A percentile compares a stretch with the other conserved stretches of the same genome.
phyloP scores from a whole-genome alignment of 2,113 vertebrate genomes.

The Leptocoma aspasia region DNA sequence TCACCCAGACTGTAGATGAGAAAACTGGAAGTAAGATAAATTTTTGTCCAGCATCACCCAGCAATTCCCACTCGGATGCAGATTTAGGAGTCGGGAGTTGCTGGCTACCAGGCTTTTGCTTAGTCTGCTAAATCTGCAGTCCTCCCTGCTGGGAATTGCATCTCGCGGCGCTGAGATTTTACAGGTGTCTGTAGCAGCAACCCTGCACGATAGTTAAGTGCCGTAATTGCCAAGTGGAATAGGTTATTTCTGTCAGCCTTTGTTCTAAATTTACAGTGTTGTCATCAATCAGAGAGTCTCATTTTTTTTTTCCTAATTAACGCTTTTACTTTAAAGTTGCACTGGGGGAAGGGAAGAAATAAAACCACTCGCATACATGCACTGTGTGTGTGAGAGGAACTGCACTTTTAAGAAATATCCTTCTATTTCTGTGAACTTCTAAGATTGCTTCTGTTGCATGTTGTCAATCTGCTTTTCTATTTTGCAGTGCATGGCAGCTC shows the following conservation, averaged over 20 bases:
- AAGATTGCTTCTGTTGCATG: neutral
- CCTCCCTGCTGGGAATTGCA: conserved; percentile 24
- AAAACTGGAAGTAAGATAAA: neutral
- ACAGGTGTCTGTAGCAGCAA: conserved; percentile 47
- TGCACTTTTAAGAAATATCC: neutral
- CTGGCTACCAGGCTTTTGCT: conserved; percentile 37
- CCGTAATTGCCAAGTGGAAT: neutral
- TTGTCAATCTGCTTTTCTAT: neutral
- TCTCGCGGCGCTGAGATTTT: neutral
- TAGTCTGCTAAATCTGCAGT: conserved; percentile 13
- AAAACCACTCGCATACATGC: neutral
- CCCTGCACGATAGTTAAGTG: neutral
- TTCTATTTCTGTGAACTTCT: conserved; percentile 16
- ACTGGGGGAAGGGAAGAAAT: neutral
- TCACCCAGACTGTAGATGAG: neutral
- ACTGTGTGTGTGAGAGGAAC: neutral
- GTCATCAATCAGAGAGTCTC: neutral
- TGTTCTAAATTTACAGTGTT: conserved; percentile 46
- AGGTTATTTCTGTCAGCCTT: conserved; percentile 49
- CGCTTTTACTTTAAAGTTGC: conserved; percentile 27
- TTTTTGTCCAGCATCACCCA: neutral
- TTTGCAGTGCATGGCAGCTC: conserved; percentile 22
- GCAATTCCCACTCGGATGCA: neutral
- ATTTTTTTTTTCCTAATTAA: neutral
- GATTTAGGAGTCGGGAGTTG: neutral